These are phyloP conservation scores for Andrena bucephala DNA, from an alignment of 2,888 invertebrate species.

Conservation along the genomic window DNA sequence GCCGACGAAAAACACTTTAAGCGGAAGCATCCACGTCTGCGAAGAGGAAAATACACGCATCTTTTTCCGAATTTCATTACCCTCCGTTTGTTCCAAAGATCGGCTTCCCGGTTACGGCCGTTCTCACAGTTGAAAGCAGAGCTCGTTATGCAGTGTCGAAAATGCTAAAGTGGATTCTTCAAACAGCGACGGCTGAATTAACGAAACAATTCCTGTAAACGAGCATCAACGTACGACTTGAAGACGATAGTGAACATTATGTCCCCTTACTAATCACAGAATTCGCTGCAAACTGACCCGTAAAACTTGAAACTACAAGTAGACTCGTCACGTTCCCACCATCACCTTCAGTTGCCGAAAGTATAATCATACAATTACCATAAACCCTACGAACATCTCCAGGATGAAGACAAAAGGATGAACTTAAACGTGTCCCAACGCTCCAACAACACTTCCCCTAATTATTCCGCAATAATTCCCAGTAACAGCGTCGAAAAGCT, in stretches of 20 bases:
- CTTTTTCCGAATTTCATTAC: constrained; percentile 38
- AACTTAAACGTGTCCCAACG: not conserved
- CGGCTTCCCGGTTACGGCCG: constrained; percentile 7
- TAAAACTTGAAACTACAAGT: constrained; percentile 1
- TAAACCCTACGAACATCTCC: not conserved
- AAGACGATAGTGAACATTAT: not conserved
- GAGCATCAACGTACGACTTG: constrained; percentile 18
- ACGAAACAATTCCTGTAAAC: constrained; percentile 46
- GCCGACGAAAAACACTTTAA: not conserved
- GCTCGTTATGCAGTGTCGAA: not conserved
- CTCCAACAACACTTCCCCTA: not conserved
- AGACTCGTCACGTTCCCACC: not conserved
- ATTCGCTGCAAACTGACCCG: constrained; percentile 10
- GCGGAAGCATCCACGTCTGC: not conserved
- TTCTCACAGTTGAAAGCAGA: not conserved
- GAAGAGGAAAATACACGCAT: not conserved
- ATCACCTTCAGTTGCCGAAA: not conserved
- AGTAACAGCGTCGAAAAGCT: not conserved
- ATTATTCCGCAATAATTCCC: not conserved
- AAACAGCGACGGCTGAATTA: constrained; percentile 21
- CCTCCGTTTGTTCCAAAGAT: not conserved
- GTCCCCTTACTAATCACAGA: constrained; percentile 16
- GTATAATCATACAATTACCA: constrained; percentile 6
- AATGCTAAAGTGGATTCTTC: not conserved
- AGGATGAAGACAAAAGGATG: not conserved